Conservation (phyloP, 2,113 vertebrate species). For the Azemiops feae region DNA sequence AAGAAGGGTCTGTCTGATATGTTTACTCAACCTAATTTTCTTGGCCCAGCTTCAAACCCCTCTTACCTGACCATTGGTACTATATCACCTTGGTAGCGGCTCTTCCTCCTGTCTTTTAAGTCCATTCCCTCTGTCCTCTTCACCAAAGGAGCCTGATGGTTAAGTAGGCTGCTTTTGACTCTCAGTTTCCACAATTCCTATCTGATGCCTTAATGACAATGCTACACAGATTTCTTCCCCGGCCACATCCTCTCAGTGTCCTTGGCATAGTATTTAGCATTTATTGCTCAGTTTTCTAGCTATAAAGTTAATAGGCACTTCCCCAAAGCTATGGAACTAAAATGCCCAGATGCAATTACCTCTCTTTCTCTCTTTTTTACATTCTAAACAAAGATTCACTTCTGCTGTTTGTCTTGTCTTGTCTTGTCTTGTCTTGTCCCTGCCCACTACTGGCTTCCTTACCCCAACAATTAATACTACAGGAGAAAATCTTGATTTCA, state of each 20-base stretch:
- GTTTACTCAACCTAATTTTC: not conserved
- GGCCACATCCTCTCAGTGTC: not conserved
- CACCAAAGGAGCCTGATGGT: not conserved
- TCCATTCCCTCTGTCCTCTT: not conserved
- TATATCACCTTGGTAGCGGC: not conserved
- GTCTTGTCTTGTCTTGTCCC: not conserved
- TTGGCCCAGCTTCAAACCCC: not conserved
- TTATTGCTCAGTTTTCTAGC: not conserved
- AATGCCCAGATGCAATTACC: not conserved
- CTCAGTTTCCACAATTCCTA: not conserved
- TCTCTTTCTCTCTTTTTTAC: not conserved
- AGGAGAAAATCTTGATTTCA: not conserved
- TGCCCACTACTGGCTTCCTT: not conserved
- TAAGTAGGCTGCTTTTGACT: not conserved
- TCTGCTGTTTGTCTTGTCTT: not conserved
- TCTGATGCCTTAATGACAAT: not conserved
- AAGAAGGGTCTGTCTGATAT: not conserved
- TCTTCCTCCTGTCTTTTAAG: not conserved
- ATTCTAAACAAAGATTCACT: not conserved
- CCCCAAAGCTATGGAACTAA: not conserved
- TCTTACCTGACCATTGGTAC: not conserved
- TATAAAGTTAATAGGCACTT: not conserved
- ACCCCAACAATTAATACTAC: not conserved
- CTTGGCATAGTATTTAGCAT: not conserved
- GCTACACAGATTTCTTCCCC: not conserved